A percentile compares a stretch with the other conserved stretches of the same genome.
Evolutionary conservation across 1,140 invertebrate species (phyloP).

Genomic region (fruit fly (Drosophila melanogaster)): DNA sequence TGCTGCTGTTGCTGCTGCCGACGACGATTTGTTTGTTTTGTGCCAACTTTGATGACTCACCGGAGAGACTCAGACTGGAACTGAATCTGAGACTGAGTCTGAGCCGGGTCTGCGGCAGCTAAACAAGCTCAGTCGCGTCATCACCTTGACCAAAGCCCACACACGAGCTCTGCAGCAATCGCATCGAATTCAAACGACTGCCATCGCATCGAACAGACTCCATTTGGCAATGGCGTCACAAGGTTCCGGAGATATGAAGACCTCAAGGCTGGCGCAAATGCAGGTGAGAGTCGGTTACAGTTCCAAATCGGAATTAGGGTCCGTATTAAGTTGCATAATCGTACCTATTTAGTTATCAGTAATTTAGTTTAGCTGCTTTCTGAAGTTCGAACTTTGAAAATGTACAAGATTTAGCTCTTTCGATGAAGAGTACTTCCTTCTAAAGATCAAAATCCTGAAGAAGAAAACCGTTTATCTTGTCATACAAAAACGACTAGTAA

Average conservation of each 20-base stretch:
- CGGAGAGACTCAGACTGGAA: conserved; percentile 4
- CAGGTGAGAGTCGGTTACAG: conserved; percentile 84
- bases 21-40: conserved; percentile 23
- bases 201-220: conserved; percentile 35
- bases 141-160: conserved; percentile 57
- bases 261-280: conserved; percentile 86
- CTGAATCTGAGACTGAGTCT: conserved; percentile 28
- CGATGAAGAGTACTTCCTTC: too few relatives aligned
- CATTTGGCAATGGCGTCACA: conserved; percentile 82
- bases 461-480: too few relatives aligned
- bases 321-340: not conserved
- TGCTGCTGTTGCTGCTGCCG: conserved; percentile 4
- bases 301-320: not conserved
- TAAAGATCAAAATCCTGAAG: too few relatives aligned
- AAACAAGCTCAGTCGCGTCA: conserved; percentile 52
- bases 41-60: conserved; percentile 54
- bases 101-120: conserved; percentile 64
- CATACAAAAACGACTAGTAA: too few relatives aligned
- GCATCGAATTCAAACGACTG: conserved; percentile 33
- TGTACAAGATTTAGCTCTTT: too few relatives aligned
- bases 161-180: conserved; percentile 27
- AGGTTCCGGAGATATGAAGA: conserved; percentile 61
- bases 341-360: too few relatives aligned
- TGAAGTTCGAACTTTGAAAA: too few relatives aligned
- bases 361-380: too few relatives aligned